Conservation (phyloP, 1,140 invertebrate genomes). For the Dreissena rostriformis region DNA sequence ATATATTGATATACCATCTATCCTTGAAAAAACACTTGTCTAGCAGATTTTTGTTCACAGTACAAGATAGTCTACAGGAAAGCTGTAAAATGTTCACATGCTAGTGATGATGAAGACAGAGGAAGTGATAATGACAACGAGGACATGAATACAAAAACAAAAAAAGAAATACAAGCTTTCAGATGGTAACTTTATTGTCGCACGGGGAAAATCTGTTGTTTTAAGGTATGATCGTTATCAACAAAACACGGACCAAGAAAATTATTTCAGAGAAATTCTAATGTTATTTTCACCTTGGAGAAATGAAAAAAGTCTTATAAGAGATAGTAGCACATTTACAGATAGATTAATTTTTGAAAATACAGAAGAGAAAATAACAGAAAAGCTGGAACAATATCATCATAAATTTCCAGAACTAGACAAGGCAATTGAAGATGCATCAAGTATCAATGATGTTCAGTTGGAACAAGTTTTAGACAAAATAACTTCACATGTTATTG, state of each 20-base stretch:
- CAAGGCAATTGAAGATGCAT: conserved; percentile 29
- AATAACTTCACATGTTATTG: background rate
- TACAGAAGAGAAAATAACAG: background rate
- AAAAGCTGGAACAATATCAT: conserved; percentile 22
- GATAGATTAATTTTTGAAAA: background rate
- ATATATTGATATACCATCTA: conserved; percentile 31
- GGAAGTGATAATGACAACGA: conserved; percentile 9
- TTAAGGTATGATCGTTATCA: conserved; percentile 55
- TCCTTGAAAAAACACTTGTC: conserved; percentile 9
- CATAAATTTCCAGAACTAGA: conserved; percentile 15
- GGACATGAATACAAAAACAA: background rate
- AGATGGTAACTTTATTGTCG: background rate
- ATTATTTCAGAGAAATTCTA: conserved; percentile 54
- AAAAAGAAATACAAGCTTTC: background rate
- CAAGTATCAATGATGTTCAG: background rate
- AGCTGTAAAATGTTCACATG: no score
- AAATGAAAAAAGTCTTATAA: conserved; percentile 33
- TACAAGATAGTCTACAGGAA: conserved; percentile 16
- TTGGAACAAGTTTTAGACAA: background rate
- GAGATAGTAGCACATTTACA: conserved; percentile 1
- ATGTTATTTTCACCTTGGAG: conserved; percentile 53
- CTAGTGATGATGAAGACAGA: no score
- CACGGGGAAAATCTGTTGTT: background rate
- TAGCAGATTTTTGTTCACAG: conserved; percentile 42
- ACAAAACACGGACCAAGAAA: conserved; percentile 24